Base-by-base conservation (phyloP, 2,888 invertebrate species). In the Alentia gelatinosa region DNA sequence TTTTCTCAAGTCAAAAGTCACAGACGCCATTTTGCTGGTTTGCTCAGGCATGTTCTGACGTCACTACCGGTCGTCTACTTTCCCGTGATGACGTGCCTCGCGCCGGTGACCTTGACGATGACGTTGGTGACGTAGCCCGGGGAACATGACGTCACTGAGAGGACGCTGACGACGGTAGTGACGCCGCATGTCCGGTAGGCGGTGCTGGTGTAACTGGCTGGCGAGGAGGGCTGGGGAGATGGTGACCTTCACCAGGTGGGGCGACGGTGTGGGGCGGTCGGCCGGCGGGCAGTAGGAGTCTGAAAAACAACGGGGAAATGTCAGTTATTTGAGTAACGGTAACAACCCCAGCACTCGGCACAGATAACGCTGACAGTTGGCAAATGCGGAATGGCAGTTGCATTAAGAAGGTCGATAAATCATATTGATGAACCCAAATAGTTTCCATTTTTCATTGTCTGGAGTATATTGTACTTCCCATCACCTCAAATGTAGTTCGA, bases 231-330 rank as follows among this genome's bases (percentile, higher is more conserved):
- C 26, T 7, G 35, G 40, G 35, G 50, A 88, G 47, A 35, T 47
- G 68, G 3, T 30, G 5, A 79, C 79, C 40, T 39, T 37, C 42
- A 79, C 42, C 40, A 90, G 26, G 90, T 90, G 79, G 33, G 40
- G 39, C 1, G 90, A 63, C 3, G 90, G 75, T 26, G 42, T 23
- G 19, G 75, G 7, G 15, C 68, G 26, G 68, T 26, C 26, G n/a
- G 35, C 33, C 0, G 90, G 90, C 5, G 79, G 79, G 90, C 90
- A 90, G 79, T 90, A 90, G 39, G 90, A 90, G 33, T 90, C 90
- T 90, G 79, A 3, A 75, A 79, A 30, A n/a, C n/a, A n/a, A n/a
- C n/a, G n/a, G n/a, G n/a, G n/a, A n/a, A n/a, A n/a, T n/a, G n/a
- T n/a, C n/a, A n/a, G n/a, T n/a, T n/a, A n/a, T n/a, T n/a, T n/a